Conservation (phyloP, 2,113 vertebrate genomes). For the Cinclus mexicanus region DNA sequence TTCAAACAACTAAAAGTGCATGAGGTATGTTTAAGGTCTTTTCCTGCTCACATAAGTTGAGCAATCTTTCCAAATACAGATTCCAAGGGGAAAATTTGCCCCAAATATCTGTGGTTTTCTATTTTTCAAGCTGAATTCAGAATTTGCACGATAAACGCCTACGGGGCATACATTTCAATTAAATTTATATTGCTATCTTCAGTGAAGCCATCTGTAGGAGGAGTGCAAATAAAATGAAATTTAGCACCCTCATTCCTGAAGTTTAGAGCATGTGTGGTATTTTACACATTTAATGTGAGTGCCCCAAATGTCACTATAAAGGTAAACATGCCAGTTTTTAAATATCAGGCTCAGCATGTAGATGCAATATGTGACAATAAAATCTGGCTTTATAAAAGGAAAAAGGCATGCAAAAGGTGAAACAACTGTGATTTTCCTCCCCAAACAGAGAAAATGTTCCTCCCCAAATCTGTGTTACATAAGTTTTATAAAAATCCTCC, state of each 20-base stretch:
- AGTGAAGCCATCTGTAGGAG: background rate
- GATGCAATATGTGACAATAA: conserved; percentile 4
- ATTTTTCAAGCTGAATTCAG: conserved; percentile 10
- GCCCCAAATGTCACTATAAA: background rate
- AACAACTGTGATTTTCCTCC: background rate
- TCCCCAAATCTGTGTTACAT: background rate
- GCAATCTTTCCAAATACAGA: background rate
- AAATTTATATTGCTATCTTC: background rate
- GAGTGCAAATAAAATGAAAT: conserved; percentile 34
- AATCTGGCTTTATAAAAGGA: background rate
- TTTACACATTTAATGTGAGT: conserved; percentile 22
- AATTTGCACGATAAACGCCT: background rate
- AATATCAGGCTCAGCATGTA: background rate
- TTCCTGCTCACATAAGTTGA: background rate
- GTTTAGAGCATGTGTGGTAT: background rate
- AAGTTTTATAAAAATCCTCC: background rate
- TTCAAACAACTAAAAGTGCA: background rate
- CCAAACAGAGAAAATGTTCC: background rate
- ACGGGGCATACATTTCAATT: background rate
- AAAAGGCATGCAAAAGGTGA: conserved; percentile 5
- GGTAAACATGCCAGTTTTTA: conserved; percentile 36
- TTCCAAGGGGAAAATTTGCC: background rate
- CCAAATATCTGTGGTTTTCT: background rate
- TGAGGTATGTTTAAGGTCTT: background rate
- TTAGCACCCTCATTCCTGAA: background rate